Evolutionary conservation across 2,113 vertebrate species (phyloP).

Genomic region (Apodemus sylvaticus): DNA sequence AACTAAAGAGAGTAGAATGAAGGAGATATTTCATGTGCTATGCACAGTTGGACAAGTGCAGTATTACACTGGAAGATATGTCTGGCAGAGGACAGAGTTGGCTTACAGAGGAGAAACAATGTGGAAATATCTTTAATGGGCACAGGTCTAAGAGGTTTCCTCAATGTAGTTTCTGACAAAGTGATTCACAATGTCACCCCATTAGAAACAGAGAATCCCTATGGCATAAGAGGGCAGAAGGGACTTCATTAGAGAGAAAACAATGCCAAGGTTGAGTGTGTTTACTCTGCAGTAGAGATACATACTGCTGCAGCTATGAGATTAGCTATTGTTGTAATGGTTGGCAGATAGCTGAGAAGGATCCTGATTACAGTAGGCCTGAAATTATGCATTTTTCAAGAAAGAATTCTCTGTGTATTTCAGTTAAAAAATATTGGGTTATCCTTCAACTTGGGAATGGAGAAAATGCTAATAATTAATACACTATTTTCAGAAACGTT

Average conservation of each 20-base stretch:
- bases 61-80: background rate
- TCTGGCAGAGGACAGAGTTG: too few species aligned
- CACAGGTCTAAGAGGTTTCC: background rate
- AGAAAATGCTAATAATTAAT: background rate
- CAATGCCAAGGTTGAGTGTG: background rate
- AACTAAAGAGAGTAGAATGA: background rate
- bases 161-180: background rate
- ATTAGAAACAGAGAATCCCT: background rate
- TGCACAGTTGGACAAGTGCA: rapidly evolving
- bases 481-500: background rate
- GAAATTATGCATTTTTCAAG: background rate
- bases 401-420: background rate
- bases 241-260: background rate
- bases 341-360: background rate
- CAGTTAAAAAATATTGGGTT: background rate
- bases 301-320: background rate
- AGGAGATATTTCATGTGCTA: background rate
- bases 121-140: background rate
- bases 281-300: background rate
- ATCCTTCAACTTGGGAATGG: background rate
- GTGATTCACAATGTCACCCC: background rate
- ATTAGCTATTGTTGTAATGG: background rate
- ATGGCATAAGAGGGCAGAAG: background rate
- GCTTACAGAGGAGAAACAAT: background rate
- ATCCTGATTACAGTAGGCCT: background rate